Conservation (phyloP, 2,797 vertebrate species). For the Eremophila alpestris region DNA sequence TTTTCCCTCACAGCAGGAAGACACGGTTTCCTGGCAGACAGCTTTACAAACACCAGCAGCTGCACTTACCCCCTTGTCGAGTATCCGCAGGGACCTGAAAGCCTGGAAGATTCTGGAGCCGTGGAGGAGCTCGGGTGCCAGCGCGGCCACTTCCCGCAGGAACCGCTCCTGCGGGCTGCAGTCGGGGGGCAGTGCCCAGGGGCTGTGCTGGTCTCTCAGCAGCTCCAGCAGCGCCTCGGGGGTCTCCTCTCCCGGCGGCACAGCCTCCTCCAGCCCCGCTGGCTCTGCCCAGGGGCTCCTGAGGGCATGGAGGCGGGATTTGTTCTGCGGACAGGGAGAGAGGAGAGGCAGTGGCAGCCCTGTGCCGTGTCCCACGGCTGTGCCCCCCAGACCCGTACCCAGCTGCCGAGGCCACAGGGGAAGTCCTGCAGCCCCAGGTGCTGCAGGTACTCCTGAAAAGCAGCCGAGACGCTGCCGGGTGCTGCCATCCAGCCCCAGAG, state of each 20-base stretch:
- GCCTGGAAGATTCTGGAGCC: constrained; percentile 64
- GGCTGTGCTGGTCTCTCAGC: constrained; percentile 76
- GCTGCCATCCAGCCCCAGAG: background rate
- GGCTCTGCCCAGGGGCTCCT: rapidly evolving
- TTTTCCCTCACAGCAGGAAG: background rate
- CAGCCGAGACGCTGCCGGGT: constrained; percentile 57
- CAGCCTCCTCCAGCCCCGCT: background rate
- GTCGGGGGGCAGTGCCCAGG: constrained; percentile 70
- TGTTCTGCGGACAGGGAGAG: constrained; percentile 9
- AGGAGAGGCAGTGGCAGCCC: background rate
- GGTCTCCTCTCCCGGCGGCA: constrained; percentile 59
- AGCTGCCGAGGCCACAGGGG: constrained; percentile 82
- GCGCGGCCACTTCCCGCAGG: constrained; percentile 76
- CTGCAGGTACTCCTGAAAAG: constrained; percentile 72
- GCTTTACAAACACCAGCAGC: background rate
- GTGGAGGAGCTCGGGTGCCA: constrained; percentile 20
- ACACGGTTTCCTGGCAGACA: rapidly evolving
- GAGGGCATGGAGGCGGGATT: rapidly evolving
- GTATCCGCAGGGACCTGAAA: constrained; percentile 76
- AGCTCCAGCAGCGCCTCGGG: constrained; percentile 71
- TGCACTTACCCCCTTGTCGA: constrained; percentile 79
- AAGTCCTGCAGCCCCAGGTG: constrained; percentile 80
- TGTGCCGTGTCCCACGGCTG: rapidly evolving
- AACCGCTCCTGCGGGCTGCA: constrained; percentile 73
- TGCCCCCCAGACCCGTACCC: constrained; percentile 72